Evolutionary conservation across 1,140 invertebrate species (phyloP).

Genomic region (Frieseomelitta varia): DNA sequence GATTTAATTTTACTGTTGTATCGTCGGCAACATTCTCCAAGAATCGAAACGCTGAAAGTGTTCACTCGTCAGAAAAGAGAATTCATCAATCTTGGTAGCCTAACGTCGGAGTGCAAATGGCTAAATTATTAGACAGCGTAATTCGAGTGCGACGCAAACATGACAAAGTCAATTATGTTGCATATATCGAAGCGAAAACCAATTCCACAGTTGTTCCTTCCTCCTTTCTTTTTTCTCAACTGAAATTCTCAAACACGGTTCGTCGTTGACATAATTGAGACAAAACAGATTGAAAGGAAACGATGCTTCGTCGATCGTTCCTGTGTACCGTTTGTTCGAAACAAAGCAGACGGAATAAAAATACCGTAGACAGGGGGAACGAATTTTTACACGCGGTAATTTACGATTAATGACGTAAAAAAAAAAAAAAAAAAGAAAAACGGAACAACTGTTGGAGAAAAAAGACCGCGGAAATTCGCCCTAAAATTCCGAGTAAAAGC

Average conservation of each 20-base stretch:
- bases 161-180: slow-evolving; percentile 1
- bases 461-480: neutral
- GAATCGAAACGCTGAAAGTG: neutral
- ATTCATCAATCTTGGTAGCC: neutral
- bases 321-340: no score
- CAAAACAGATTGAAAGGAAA: neutral
- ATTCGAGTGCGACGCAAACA: neutral
- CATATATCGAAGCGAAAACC: slow-evolving; percentile 8
- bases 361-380: neutral
- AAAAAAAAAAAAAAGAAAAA: no score
- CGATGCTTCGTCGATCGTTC: neutral
- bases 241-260: neutral
- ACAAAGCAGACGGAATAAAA: neutral
- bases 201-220: neutral
- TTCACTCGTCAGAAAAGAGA: neutral
- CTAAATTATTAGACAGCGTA: neutral
- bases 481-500: slow-evolving; percentile 3
- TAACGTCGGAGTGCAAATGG: neutral
- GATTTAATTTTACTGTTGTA: neutral
- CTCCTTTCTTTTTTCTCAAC: neutral
- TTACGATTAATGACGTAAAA: neutral
- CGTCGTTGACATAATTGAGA: neutral
- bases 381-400: neutral
- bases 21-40: neutral
- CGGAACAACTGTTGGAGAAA: neutral